A percentile compares a stretch with the other conserved stretches of the same genome.
These are phyloP conservation scores for Nematostella vectensis DNA, from an alignment of 92 coral and sea anemone genomes.

Conservation along the genomic window DNA sequence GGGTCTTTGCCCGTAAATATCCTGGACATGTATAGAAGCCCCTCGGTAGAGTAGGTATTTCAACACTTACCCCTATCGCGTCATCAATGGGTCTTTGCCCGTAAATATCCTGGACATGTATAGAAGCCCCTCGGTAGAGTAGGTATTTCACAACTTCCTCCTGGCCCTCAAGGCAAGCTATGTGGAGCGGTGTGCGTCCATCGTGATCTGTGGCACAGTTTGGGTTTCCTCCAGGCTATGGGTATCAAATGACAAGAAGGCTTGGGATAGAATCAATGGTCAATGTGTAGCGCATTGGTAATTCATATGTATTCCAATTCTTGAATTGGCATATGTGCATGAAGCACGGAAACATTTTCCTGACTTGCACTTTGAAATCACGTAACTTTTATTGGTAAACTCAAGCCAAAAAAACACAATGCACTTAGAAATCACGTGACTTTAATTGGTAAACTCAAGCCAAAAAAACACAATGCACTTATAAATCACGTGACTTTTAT, in stretches of 20 bases:
- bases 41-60: constrained; percentile 62
- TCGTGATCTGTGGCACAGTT: constrained; percentile 67
- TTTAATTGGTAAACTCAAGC: no score
- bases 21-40: constrained; percentile 87
- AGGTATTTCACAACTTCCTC: constrained; percentile 61
- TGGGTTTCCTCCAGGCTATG: constrained; percentile 57
- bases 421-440: no score
- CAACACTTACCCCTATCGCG: constrained; percentile 43
- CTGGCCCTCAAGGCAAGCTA: constrained; percentile 86
- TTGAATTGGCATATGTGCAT: no score
- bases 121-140: constrained; percentile 76
- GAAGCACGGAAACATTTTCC: no score
- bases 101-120: constrained; percentile 78
- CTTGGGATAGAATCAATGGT: neutral
- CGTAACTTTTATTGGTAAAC: no score
- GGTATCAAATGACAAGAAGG: neutral
- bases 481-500: no score
- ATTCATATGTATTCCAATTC: no score
- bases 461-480: no score
- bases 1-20: constrained; percentile 83
- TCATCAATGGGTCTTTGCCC: constrained; percentile 87
- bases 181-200: constrained; percentile 96
- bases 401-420: no score
- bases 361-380: no score
- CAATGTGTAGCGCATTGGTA: no score